phyloP scores from a whole-genome alignment of 2,888 invertebrate species.

The Meghimatium bilineatum region DNA sequence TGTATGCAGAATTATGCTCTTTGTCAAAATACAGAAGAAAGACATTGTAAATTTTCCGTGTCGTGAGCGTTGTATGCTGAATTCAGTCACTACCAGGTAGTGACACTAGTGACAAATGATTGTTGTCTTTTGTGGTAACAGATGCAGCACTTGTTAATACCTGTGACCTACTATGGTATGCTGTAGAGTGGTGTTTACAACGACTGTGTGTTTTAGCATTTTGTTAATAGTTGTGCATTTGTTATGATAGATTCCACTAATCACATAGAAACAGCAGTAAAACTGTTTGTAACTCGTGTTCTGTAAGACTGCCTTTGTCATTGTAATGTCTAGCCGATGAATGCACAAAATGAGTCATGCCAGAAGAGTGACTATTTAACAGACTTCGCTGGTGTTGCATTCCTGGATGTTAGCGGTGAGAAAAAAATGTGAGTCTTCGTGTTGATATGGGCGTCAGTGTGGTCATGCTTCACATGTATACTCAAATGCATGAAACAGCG shows the following conservation, averaged over 20 bases:
- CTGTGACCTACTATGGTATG: neutral
- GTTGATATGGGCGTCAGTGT: neutral
- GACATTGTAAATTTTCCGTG: conserved; percentile 3
- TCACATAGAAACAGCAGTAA: neutral
- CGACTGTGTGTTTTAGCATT: neutral
- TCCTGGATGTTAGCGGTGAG: neutral
- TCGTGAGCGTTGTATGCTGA: neutral
- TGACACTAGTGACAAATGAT: neutral
- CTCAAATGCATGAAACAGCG: conserved; percentile 12
- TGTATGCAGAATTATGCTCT: conserved; percentile 9
- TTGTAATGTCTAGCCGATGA: neutral
- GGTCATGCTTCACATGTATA: conserved; percentile 4
- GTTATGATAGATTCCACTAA: neutral
- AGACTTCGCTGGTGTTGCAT: neutral
- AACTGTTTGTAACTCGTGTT: neutral
- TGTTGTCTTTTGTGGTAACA: neutral
- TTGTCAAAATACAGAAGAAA: neutral
- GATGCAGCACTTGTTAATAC: neutral
- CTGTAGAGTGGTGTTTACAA: neutral
- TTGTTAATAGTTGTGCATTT: neutral
- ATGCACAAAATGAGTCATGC: neutral
- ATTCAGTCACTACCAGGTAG: neutral
- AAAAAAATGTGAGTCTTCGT: conserved; percentile 14
- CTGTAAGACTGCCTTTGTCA: neutral
- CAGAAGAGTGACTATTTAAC: neutral